Conservation (phyloP, 2,888 invertebrate genomes). For the Phasia obesa region DNA sequence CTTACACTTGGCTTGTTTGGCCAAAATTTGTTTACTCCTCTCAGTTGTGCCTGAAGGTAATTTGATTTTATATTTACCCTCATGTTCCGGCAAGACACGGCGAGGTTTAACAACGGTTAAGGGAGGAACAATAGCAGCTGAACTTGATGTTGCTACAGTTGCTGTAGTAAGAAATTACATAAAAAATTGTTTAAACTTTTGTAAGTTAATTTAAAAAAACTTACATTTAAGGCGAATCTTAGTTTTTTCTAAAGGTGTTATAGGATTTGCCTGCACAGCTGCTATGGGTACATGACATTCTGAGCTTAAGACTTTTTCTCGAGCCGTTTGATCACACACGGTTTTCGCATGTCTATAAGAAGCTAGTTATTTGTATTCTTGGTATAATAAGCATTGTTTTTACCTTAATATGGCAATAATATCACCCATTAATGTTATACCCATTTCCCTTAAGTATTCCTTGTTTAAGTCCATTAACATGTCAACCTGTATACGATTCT, state of each 20-base stretch:
- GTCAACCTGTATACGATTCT: conserved; percentile 92
- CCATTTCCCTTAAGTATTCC: conserved; percentile 94
- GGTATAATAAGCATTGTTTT: conserved; percentile 51
- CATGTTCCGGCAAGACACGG: conserved; percentile 83
- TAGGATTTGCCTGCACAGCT: conserved; percentile 82
- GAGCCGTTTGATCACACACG: conserved; percentile 85
- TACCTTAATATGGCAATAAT: conserved; percentile 88
- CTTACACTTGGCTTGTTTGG: conserved; percentile 81
- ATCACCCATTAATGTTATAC: conserved; percentile 89
- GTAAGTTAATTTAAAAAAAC: not conserved
- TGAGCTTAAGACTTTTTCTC: conserved; percentile 84
- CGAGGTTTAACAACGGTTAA: conserved; percentile 78
- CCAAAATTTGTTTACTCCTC: conserved; percentile 83
- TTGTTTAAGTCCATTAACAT: conserved; percentile 94
- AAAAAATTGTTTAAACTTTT: not conserved
- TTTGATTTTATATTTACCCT: conserved; percentile 84
- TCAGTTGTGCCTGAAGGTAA: conserved; percentile 84
- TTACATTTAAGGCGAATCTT: conserved; percentile 73
- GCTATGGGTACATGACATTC: conserved; percentile 83
- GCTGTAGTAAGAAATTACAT: conserved; percentile 33
- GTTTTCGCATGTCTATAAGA: conserved; percentile 84
- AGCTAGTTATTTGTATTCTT: not conserved
- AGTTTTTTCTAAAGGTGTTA: conserved; percentile 66
- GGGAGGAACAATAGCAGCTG: conserved; percentile 71
- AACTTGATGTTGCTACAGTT: conserved; percentile 40